Evolutionary conservation across 2,888 invertebrate genomes (phyloP).

Genomic region (Trichopria drosophilae): DNA sequence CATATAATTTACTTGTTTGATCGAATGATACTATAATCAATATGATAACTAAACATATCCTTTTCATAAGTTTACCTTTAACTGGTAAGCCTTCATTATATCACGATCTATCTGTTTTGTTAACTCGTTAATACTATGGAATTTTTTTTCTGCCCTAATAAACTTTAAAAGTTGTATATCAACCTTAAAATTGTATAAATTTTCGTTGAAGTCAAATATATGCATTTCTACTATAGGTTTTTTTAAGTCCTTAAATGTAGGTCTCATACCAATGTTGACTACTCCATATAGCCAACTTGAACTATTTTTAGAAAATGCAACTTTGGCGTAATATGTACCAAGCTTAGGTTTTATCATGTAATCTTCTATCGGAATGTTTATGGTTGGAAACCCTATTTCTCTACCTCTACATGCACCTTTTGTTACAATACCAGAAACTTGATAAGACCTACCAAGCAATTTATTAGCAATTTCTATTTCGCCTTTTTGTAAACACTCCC

Average conservation of each 20-base stretch:
- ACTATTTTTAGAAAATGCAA: constrained; percentile 20
- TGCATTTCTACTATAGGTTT: constrained; percentile 24
- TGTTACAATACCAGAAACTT: constrained; percentile 21
- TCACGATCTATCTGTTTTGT: constrained; percentile 24
- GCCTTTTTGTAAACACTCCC: constrained; percentile 17
- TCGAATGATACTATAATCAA: constrained; percentile 22
- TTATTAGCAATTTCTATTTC: constrained; percentile 20
- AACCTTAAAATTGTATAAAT: constrained; percentile 23
- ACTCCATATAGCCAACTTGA: constrained; percentile 25
- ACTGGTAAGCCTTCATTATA: constrained; percentile 20
- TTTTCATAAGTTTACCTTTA: constrained; percentile 23
- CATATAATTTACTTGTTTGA: constrained; percentile 22
- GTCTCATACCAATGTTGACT: constrained; percentile 26
- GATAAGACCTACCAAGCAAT: constrained; percentile 18
- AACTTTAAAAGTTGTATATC: constrained; percentile 24
- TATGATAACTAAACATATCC: constrained; percentile 21
- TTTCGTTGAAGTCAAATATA: constrained; percentile 22
- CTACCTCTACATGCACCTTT: constrained; percentile 21
- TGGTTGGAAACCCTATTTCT: constrained; percentile 22
- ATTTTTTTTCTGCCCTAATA: constrained; percentile 25
- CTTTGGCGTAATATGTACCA: constrained; percentile 25
- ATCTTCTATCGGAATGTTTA: constrained; percentile 21
- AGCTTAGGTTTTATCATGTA: constrained; percentile 25
- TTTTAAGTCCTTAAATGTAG: constrained; percentile 24
- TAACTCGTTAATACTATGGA: constrained; percentile 24